Percentiles rank a stretch among this genome's conserved stretches.
Conservation (phyloP, 1,140 invertebrate species). For the Solen grandis region DNA sequence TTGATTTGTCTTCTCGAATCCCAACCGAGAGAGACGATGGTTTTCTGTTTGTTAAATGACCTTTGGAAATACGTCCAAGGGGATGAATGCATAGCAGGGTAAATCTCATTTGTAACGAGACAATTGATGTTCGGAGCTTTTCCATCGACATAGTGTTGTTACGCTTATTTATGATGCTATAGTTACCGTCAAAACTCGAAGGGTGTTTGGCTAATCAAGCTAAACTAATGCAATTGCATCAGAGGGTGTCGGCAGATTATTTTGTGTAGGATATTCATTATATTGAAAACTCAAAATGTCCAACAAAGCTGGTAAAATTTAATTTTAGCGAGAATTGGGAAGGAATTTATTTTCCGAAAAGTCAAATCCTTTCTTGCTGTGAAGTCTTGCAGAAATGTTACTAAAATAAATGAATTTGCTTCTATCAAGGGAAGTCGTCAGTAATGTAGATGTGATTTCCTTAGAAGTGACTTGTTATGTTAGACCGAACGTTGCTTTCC, state of each 20-base stretch:
- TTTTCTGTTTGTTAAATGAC: constrained; percentile 49
- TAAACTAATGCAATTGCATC: constrained; percentile 42
- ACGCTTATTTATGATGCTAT: constrained; percentile 38
- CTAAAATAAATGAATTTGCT: constrained; percentile 58
- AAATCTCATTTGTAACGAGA: constrained; percentile 24
- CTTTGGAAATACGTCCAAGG: constrained; percentile 1
- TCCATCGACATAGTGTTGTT: constrained; percentile 13
- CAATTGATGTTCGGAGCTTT: constrained; percentile 29
- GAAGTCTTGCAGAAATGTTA: constrained; percentile 30
- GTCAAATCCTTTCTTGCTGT: constrained; percentile 26
- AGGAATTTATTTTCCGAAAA: constrained; percentile 17
- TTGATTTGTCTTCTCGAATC: constrained; percentile 44
- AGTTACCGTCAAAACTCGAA: constrained; percentile 4
- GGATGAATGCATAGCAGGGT: constrained; percentile 3
- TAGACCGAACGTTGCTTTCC: constrained; percentile 28
- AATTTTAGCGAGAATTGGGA: constrained; percentile 49
- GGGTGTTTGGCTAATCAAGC: constrained; percentile 12
- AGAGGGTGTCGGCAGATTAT: constrained; percentile 42
- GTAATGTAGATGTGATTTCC: constrained; percentile 52
- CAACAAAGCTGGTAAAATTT: constrained; percentile 32
- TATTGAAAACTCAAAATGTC: constrained; percentile 31
- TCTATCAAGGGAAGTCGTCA: background rate
- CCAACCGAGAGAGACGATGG: constrained; percentile 5
- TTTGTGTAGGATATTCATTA: constrained; percentile 46
- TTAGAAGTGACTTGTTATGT: constrained; percentile 19